phyloP scores from a whole-genome alignment of 2,797 vertebrate species.

The Schizopygopsis malacanthus region DNA sequence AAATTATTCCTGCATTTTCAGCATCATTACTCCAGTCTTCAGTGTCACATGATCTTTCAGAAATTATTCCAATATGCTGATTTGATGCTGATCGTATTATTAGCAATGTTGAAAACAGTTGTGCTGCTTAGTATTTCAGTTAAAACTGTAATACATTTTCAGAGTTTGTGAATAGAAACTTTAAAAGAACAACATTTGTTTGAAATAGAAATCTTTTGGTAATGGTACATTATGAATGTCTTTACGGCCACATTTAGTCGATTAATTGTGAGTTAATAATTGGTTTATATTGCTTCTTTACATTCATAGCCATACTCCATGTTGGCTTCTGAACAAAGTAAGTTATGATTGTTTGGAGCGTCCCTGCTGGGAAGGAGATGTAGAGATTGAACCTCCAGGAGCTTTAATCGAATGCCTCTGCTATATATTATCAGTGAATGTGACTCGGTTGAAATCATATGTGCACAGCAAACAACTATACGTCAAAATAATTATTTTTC shows the following conservation, averaged over 20 bases:
- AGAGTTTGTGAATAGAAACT: neutral
- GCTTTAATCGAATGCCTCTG: constrained; percentile 24
- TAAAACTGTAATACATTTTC: neutral
- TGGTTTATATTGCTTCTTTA: neutral
- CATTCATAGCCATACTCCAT: neutral
- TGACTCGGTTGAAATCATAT: constrained; percentile 5
- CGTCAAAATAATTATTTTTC: neutral
- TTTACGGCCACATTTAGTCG: neutral
- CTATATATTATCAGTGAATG: constrained; percentile 23
- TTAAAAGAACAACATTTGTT: neutral
- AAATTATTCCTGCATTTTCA: neutral
- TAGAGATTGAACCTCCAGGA: constrained; percentile 11
- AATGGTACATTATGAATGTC: neutral
- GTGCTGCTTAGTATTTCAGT: neutral
- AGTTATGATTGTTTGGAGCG: neutral
- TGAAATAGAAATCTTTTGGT: neutral
- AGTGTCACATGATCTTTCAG: neutral
- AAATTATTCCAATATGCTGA: neutral
- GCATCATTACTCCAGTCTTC: neutral
- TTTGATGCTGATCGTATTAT: neutral
- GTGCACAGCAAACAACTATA: neutral
- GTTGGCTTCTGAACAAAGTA: neutral
- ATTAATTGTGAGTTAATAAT: neutral
- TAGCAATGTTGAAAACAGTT: neutral
- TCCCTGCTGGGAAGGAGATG: neutral